phyloP scores from a whole-genome alignment of 2,113 vertebrate genomes.

The Carassius carassius region DNA sequence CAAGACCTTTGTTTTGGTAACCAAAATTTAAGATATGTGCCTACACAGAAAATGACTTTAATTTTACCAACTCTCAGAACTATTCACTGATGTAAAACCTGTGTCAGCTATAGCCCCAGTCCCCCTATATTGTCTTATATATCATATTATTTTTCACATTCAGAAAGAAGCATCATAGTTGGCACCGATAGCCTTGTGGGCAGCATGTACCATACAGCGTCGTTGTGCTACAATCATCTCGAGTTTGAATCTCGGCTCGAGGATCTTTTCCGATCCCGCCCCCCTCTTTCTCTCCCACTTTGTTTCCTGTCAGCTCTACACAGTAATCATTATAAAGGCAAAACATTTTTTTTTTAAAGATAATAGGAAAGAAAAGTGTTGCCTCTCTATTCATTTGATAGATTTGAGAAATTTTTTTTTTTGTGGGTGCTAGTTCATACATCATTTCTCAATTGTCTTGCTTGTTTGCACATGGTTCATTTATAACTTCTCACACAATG shows the following conservation, averaged over 20 bases:
- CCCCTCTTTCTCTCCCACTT: too few relatives aligned
- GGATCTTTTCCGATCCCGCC: too few relatives aligned
- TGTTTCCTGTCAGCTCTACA: too few relatives aligned
- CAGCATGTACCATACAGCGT: too few relatives aligned
- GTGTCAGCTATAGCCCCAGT: background rate
- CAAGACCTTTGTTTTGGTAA: background rate
- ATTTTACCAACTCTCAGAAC: background rate
- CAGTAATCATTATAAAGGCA: too few relatives aligned
- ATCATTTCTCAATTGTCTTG: background rate
- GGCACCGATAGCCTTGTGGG: too few relatives aligned
- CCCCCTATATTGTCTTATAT: background rate
- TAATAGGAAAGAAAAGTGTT: background rate
- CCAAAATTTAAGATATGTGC: background rate
- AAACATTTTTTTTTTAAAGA: too few relatives aligned
- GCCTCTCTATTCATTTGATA: background rate
- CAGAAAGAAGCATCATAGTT: background rate
- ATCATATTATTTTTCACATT: background rate
- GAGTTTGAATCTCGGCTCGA: too few relatives aligned
- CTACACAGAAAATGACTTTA: background rate
- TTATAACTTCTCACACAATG: conserved; percentile 42
- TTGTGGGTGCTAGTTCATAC: background rate
- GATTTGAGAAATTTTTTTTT: background rate
- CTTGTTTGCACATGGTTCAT: conserved; percentile 19
- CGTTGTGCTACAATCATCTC: too few relatives aligned
- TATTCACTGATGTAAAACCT: background rate